Conservation (phyloP, 1,140 invertebrate species). For the Orchesella cincta region DNA sequence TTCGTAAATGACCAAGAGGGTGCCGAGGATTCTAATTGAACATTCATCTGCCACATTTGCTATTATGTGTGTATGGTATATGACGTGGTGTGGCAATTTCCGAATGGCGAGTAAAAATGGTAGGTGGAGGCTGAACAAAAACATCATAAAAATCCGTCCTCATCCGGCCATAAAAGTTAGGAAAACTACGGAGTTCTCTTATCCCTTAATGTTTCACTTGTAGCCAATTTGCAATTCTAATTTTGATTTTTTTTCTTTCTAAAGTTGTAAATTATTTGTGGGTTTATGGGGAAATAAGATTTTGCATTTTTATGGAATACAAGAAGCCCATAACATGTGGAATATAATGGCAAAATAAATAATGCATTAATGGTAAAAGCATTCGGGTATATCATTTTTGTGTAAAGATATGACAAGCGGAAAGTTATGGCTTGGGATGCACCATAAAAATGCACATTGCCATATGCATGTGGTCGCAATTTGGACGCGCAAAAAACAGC, state of each 20-base stretch:
- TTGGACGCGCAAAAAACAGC: too few species aligned
- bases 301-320: neutral
- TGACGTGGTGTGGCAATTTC: neutral
- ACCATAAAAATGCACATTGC: too few species aligned
- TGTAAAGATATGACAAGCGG: too few species aligned
- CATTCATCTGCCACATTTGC: neutral
- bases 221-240: neutral
- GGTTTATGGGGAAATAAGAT: neutral
- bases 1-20: neutral
- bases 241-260: neutral
- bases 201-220: too few species aligned
- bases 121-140: too few species aligned
- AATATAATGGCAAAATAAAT: neutral
- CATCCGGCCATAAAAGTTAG: constrained; percentile 13
- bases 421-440: too few species aligned
- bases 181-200: too few species aligned
- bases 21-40: neutral
- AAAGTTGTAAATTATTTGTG: neutral
- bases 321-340: neutral
- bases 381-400: too few species aligned
- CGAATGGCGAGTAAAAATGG: too few species aligned
- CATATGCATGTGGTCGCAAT: too few species aligned
- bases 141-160: neutral
- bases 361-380: too few species aligned
- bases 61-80: neutral